A percentile compares a stretch with the other conserved stretches of the same genome.
Evolutionary conservation across 1,140 invertebrate species (phyloP).

Genomic region (Protaetia brevitarsis): DNA sequence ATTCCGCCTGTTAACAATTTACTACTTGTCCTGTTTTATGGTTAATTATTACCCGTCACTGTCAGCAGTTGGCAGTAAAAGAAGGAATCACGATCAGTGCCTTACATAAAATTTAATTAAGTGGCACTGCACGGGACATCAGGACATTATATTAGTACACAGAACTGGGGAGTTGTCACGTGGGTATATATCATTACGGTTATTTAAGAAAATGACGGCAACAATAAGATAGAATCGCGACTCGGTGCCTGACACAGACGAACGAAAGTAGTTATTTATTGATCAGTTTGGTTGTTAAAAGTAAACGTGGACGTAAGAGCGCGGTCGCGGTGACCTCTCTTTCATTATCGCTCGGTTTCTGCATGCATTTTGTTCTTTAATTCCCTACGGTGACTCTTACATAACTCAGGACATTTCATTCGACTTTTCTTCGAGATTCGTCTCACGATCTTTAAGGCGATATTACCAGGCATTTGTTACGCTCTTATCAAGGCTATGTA

Average conservation of each 20-base stretch:
- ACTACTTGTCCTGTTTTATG: not conserved
- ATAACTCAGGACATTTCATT: slow-evolving; percentile 15
- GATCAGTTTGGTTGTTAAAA: slow-evolving; percentile 23
- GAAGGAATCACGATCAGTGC: not conserved
- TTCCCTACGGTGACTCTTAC: slow-evolving; percentile 9
- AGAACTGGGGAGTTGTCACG: not conserved
- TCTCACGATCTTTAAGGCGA: slow-evolving; percentile 19
- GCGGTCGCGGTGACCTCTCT: slow-evolving; percentile 22
- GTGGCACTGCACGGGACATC: not conserved
- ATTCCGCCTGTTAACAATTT: too few relatives aligned
- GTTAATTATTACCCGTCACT: not conserved
- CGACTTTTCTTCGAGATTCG: slow-evolving; percentile 1
- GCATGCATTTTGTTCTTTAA: slow-evolving; percentile 23
- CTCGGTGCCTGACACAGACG: slow-evolving; percentile 19
- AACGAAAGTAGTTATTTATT: slow-evolving; percentile 24
- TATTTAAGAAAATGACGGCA: slow-evolving; percentile 15
- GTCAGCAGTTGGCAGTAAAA: not conserved
- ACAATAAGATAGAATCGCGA: slow-evolving; percentile 17
- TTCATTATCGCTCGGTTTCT: slow-evolving; percentile 20
- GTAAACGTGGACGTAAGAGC: slow-evolving; percentile 22
- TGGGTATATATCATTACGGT: not conserved
- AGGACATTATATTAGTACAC: not conserved
- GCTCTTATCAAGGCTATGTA: slow-evolving; percentile 7
- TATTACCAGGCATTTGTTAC: slow-evolving; percentile 21
- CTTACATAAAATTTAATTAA: not conserved